These are phyloP conservation scores for Penaeus indicus DNA, from an alignment of 1,140 invertebrate species.

Conservation along the genomic window DNA sequence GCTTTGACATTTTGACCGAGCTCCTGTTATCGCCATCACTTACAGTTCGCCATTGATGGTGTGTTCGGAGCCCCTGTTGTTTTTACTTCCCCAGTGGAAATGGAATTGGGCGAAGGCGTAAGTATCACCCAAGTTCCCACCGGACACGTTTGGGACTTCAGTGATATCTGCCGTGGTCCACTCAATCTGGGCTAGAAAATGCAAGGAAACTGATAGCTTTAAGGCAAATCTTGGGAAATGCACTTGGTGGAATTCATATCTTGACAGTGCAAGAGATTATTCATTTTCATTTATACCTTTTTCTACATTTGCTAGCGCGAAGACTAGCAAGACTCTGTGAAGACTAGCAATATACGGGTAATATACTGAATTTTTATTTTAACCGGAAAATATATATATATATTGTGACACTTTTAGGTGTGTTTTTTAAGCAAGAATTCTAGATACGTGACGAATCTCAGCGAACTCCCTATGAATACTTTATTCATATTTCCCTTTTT, in stretches of 20 bases:
- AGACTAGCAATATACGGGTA: too few relatives aligned
- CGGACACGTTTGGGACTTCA: constrained; percentile 42
- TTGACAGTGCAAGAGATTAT: neutral
- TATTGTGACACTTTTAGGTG: too few relatives aligned
- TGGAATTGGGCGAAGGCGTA: constrained; percentile 86
- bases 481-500: too few relatives aligned
- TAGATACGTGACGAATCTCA: too few relatives aligned
- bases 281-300: neutral
- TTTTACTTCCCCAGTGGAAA: constrained; percentile 87
- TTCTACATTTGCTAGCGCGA: neutral
- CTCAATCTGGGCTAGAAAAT: constrained; percentile 32
- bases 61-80: constrained; percentile 88
- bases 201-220: neutral
- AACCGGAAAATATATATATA: too few relatives aligned
- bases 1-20: neutral
- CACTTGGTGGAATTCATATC: neutral
- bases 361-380: too few relatives aligned
- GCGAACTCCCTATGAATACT: too few relatives aligned
- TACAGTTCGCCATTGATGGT: constrained; percentile 79
- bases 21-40: constrained; percentile 60
- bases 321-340: too few relatives aligned
- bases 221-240: neutral
- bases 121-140: constrained; percentile 71
- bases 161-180: neutral
- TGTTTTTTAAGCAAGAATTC: too few relatives aligned